A percentile compares a stretch with the other conserved stretches of the same genome.
Conservation (phyloP, 2,113 vertebrate genomes). For the Vireo altiloquus region DNA sequence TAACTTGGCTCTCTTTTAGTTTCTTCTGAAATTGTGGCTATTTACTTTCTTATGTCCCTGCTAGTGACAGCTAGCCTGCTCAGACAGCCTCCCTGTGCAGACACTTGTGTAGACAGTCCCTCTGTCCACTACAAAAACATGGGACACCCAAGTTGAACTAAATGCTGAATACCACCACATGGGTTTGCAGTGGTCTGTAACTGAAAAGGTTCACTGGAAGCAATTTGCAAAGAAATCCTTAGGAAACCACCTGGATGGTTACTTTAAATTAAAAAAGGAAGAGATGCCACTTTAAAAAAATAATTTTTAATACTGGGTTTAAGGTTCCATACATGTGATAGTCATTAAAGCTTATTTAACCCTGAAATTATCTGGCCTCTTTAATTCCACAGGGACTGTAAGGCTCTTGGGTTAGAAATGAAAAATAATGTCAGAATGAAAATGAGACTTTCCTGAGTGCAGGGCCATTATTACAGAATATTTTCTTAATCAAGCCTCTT, state of each 20-base stretch:
- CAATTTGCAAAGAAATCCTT: conserved; percentile 81
- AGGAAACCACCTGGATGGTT: conserved; percentile 82
- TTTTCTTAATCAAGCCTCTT: conserved; percentile 49
- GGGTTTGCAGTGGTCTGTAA: conserved; percentile 78
- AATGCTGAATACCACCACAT: conserved; percentile 73
- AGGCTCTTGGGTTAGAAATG: conserved; percentile 72
- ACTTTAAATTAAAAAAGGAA: conserved; percentile 82
- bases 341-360: conserved; percentile 84
- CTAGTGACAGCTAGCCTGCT: not conserved
- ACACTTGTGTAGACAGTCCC: not conserved
- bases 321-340: conserved; percentile 80
- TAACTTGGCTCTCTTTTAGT: not conserved
- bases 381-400: conserved; percentile 62
- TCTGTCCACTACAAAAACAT: conserved; percentile 61
- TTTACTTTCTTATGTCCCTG: not conserved
- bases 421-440: conserved; percentile 72
- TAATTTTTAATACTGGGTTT: conserved; percentile 79
- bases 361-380: conserved; percentile 80
- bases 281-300: conserved; percentile 78
- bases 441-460: conserved; percentile 58
- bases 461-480: conserved; percentile 59
- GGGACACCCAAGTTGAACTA: conserved; percentile 80
- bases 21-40: not conserved
- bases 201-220: conserved; percentile 79
- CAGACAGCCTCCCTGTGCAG: not conserved